Evolutionary conservation across 1,140 invertebrate species (phyloP).

Genomic region (Zaprionus africanus): DNA sequence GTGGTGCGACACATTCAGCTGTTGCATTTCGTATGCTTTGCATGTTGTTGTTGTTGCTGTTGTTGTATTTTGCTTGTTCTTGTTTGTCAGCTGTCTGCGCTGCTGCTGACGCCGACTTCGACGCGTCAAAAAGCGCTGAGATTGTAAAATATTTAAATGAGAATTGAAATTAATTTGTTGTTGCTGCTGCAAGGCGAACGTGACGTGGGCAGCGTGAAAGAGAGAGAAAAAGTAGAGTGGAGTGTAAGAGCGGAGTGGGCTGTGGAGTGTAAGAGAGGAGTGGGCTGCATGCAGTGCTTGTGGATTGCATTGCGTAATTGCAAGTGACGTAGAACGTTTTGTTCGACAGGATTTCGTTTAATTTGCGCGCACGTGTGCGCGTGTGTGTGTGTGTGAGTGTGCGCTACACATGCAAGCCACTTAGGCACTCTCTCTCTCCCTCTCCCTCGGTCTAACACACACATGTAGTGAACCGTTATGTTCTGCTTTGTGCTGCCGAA

Average conservation of each 20-base stretch:
- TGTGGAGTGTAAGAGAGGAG: conserved; percentile 1
- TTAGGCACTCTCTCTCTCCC: neutral
- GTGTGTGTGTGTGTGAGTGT: neutral
- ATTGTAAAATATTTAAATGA: conserved; percentile 65
- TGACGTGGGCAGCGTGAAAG: conserved; percentile 28
- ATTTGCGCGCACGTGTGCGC: conserved; percentile 40
- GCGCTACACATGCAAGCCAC: neutral
- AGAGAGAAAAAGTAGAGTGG: neutral
- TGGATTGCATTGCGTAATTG: conserved; percentile 66
- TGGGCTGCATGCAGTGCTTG: neutral
- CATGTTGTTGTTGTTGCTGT: conserved; percentile 28
- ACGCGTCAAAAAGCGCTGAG: conserved; percentile 36
- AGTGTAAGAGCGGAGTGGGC: neutral
- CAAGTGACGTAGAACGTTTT: conserved; percentile 62
- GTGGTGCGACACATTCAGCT: conserved; percentile 44
- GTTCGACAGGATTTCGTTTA: conserved; percentile 58
- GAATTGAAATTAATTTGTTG: conserved; percentile 77
- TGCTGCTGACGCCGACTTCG: conserved; percentile 6
- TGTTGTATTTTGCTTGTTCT: conserved; percentile 21
- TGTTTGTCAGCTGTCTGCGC: conserved; percentile 33
- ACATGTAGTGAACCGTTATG: conserved; percentile 61
- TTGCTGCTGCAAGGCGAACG: neutral
- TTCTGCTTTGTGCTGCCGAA: conserved; percentile 44
- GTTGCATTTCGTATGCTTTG: conserved; percentile 40
- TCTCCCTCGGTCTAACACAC: conserved; percentile 25